A percentile compares a stretch with the other conserved stretches of the same genome.
phyloP scores from a whole-genome alignment of 2,797 vertebrate species.

The Betta splendens region DNA sequence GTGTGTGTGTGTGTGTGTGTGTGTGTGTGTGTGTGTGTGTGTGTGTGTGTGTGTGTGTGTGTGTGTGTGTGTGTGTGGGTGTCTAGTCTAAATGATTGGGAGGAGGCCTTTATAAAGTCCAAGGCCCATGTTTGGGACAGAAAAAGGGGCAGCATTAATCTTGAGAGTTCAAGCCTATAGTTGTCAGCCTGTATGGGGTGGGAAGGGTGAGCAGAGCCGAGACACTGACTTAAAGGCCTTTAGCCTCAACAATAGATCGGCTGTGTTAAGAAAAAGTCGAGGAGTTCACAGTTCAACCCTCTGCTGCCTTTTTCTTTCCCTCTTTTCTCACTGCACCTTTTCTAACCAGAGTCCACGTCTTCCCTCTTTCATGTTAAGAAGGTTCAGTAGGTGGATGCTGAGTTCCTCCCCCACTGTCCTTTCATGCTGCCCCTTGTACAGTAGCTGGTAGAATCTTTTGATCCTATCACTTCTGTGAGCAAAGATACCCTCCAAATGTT shows the following conservation, averaged over 20 bases:
- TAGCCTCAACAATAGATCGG: slow-evolving; percentile 58
- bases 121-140: slow-evolving; percentile 72
- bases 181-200: slow-evolving; percentile 70
- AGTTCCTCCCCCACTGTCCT: too few relatives aligned
- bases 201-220: slow-evolving; percentile 40
- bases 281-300: slow-evolving; percentile 52
- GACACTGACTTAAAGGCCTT: slow-evolving; percentile 62
- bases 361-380: background rate
- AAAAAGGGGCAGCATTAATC: slow-evolving; percentile 80
- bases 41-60: slow-evolving; percentile 55
- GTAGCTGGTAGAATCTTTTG: background rate
- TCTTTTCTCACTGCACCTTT: slow-evolving; percentile 1
- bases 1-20: slow-evolving; percentile 55
- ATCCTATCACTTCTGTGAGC: too few relatives aligned
- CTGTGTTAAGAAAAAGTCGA: slow-evolving; percentile 53
- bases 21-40: slow-evolving; percentile 55
- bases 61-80: slow-evolving; percentile 56
- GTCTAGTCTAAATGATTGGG: slow-evolving; percentile 81
- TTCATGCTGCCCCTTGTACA: slow-evolving; percentile 1
- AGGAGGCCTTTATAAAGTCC: slow-evolving; percentile 81
- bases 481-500: slow-evolving; percentile 15
- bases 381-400: too few relatives aligned
- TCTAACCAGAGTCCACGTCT: slow-evolving; percentile 26
- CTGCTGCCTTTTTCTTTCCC: slow-evolving; percentile 43
- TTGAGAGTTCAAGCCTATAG: slow-evolving; percentile 83